These are phyloP conservation scores for Drosophila kokeensis DNA, from an alignment of 2,888 invertebrate species.

Conservation along the genomic window DNA sequence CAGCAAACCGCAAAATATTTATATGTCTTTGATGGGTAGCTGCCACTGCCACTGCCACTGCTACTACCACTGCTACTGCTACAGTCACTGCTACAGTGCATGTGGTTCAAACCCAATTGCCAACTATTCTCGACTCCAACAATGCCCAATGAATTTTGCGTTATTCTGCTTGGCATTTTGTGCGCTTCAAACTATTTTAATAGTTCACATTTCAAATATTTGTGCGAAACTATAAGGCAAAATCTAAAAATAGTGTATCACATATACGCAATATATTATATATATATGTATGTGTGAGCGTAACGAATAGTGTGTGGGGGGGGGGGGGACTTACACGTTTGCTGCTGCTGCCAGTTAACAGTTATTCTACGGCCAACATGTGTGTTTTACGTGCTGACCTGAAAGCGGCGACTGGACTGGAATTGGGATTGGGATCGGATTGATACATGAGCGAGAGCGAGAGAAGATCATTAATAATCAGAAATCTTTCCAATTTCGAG, in stretches of 20 bases:
- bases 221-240: slow-evolving; percentile 39
- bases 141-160: slow-evolving; percentile 50
- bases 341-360: slow-evolving; percentile 3
- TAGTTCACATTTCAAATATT: slow-evolving; percentile 73
- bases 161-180: slow-evolving; percentile 63
- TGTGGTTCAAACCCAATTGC: slow-evolving; percentile 26
- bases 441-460: slow-evolving; percentile 56
- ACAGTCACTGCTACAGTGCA: not conserved
- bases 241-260: slow-evolving; percentile 14
- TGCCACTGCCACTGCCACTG: not conserved
- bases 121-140: slow-evolving; percentile 10
- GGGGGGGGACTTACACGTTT: slow-evolving; percentile 5
- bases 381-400: slow-evolving; percentile 27
- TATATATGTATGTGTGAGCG: not conserved
- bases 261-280: slow-evolving; percentile 1
- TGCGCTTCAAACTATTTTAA: slow-evolving; percentile 70
- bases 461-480: slow-evolving; percentile 82
- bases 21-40: slow-evolving; percentile 81
- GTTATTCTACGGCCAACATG: not conserved
- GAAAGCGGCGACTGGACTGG: slow-evolving; percentile 17
- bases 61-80: not conserved
- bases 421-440: slow-evolving; percentile 34
- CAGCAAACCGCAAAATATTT: slow-evolving; percentile 77
- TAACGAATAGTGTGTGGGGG: not conserved
- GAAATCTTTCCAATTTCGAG: slow-evolving; percentile 50